These are phyloP conservation scores for Tetheella fluctuosa DNA, from an alignment of 2,888 invertebrate genomes.

Conservation along the genomic window DNA sequence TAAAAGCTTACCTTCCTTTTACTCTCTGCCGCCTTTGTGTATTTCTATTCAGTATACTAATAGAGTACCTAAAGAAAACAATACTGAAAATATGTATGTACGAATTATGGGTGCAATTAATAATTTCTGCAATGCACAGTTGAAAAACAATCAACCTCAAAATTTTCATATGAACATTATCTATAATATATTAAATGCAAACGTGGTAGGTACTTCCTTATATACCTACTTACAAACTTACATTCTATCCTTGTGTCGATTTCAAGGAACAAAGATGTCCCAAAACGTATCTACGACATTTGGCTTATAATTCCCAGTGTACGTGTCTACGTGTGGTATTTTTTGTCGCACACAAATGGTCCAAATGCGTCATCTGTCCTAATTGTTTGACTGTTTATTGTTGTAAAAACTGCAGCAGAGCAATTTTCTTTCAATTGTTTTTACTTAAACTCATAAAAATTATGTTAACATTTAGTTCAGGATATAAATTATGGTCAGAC, in stretches of 20 bases:
- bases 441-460: constrained; percentile 36
- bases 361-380: constrained; percentile 64
- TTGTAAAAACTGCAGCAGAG: constrained; percentile 40
- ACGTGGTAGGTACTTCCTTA: no score
- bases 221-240: no score
- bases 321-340: constrained; percentile 61
- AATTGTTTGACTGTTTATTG: constrained; percentile 71
- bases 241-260: no score
- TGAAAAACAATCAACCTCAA: constrained; percentile 23
- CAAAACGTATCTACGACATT: no score
- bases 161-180: no score
- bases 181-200: no score
- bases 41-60: constrained; percentile 41
- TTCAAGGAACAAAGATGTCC: no score
- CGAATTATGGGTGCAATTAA: no score
- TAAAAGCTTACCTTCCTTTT: constrained; percentile 52
- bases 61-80: no score
- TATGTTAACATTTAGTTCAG: constrained; percentile 36
- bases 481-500: constrained; percentile 30
- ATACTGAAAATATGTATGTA: no score
- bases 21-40: constrained; percentile 55
- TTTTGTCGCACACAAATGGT: constrained; percentile 59
- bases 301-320: no score
- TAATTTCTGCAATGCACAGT: constrained; percentile 42
- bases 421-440: constrained; percentile 30